A percentile compares a stretch with the other conserved stretches of the same genome.
Evolutionary conservation across 2,888 invertebrate species (phyloP).

Genomic region (Carpatolechia fugitivella): DNA sequence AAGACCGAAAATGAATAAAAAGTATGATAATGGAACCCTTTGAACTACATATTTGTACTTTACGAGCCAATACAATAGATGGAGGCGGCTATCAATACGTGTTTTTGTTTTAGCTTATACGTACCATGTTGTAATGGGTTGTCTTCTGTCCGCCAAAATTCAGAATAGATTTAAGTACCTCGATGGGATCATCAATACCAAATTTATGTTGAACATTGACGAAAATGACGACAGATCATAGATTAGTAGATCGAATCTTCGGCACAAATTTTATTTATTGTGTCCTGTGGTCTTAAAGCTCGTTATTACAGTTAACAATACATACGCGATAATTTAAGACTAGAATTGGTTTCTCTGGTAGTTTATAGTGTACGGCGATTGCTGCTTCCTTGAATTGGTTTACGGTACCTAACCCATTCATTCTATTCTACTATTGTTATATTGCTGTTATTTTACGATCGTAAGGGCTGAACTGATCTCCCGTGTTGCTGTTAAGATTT

Average conservation of each 20-base stretch:
- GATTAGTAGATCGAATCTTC: too few relatives aligned
- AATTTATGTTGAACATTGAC: too few relatives aligned
- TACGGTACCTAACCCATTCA: slow-evolving; percentile 22
- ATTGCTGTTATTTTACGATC: slow-evolving; percentile 15
- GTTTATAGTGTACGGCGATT: slow-evolving; percentile 21
- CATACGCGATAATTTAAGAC: slow-evolving; percentile 10
- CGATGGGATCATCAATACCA: too few relatives aligned
- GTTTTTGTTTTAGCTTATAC: neutral
- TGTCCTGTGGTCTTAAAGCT: too few relatives aligned
- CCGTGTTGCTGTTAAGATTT: slow-evolving; percentile 3
- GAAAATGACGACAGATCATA: too few relatives aligned
- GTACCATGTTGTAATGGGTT: neutral
- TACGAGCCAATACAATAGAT: slow-evolving; percentile 6
- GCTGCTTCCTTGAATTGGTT: slow-evolving; percentile 31
- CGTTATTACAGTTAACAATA: neutral
- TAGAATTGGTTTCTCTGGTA: slow-evolving; percentile 19
- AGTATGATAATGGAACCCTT: slow-evolving; percentile 27
- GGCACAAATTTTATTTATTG: too few relatives aligned
- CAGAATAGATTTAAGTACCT: too few relatives aligned
- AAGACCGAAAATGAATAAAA: slow-evolving; percentile 23
- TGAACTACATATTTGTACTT: slow-evolving; percentile 12
- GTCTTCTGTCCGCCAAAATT: too few relatives aligned
- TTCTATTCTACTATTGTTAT: slow-evolving; percentile 14
- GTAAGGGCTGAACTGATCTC: slow-evolving; percentile 4
- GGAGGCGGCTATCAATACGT: neutral